phyloP scores from a whole-genome alignment of 2,888 invertebrate genomes.

The Platycheirus rosarum region DNA sequence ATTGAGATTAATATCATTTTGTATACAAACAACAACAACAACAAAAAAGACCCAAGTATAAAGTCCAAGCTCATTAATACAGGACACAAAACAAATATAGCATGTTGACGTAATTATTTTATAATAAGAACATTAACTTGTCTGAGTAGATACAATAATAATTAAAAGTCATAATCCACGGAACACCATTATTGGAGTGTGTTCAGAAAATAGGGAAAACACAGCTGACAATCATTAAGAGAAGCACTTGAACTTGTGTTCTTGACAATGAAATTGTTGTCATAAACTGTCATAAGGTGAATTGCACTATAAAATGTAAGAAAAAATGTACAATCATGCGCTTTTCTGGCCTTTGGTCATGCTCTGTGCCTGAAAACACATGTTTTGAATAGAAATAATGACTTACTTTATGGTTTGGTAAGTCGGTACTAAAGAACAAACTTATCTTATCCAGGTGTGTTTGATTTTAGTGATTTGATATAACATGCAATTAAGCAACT shows the following conservation, averaged over 20 bases:
- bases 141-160: neutral
- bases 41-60: too few relatives aligned
- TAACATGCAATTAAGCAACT: too few relatives aligned
- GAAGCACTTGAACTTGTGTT: conserved; percentile 11
- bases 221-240: neutral
- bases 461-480: conserved; percentile 1
- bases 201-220: neutral
- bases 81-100: neutral
- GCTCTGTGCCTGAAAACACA: conserved; percentile 15
- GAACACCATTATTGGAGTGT: neutral
- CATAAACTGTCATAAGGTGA: conserved; percentile 10
- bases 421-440: conserved; percentile 7
- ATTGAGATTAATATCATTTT: conserved; percentile 1
- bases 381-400: conserved; percentile 3
- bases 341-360: neutral
- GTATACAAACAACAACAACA: neutral
- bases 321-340: neutral
- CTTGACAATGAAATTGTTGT: conserved; percentile 21
- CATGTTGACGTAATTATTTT: conserved; percentile 9
- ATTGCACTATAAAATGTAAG: conserved; percentile 1
- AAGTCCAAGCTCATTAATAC: conserved; percentile 1
- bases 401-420: neutral
- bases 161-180: neutral
- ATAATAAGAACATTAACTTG: conserved; percentile 4
- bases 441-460: conserved; percentile 14